Conservation (phyloP, 2,797 vertebrate species). For the Sebastes oblongus region DNA sequence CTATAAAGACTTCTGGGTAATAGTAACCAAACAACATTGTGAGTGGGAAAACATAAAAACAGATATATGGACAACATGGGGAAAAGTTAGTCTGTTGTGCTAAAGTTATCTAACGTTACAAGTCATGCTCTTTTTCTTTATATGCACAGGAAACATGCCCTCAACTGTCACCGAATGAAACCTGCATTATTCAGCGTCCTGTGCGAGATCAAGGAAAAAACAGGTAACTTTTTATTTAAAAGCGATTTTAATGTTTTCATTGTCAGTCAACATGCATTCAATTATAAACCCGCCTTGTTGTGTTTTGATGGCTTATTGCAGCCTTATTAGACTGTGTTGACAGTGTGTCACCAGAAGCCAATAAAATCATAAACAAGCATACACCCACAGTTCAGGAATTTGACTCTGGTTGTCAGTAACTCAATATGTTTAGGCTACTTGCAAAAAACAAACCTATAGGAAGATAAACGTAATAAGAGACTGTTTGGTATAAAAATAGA, state of each 20-base stretch:
- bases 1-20: too few species aligned
- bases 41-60: too few species aligned
- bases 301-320: background rate
- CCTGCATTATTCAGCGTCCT: conserved; percentile 93
- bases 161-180: conserved; percentile 96
- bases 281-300: rapidly evolving
- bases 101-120: background rate
- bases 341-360: conserved; percentile 32
- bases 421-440: background rate
- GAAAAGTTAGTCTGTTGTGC: background rate
- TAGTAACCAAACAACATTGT: too few species aligned
- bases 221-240: conserved; percentile 78
- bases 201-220: conserved; percentile 96
- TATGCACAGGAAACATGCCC: conserved; percentile 89
- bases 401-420: background rate
- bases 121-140: conserved; percentile 6
- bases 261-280: background rate
- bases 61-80: too few species aligned
- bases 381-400: background rate
- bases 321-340: conserved; percentile 25
- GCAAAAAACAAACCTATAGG: background rate
- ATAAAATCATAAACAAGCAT: background rate
- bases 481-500: conserved; percentile 15
- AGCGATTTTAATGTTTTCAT: background rate
- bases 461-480: background rate